Evolutionary conservation across 2,888 invertebrate genomes (phyloP).

Genomic region (Nudaria mundana): DNA sequence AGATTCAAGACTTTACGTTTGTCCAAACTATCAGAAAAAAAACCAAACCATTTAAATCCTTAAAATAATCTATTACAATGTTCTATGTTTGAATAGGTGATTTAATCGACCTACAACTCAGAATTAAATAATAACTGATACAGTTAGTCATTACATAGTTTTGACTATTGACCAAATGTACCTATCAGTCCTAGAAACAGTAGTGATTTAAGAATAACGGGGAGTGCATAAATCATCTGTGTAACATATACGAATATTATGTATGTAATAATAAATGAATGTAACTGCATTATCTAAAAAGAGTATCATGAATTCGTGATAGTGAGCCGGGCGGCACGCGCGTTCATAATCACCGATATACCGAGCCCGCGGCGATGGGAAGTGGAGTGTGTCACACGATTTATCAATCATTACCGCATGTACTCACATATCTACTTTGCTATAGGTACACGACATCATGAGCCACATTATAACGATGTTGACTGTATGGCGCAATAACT

Average conservation of each 20-base stretch:
- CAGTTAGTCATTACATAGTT: no score
- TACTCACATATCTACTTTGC: slow-evolving; percentile 13
- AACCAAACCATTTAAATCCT: no score
- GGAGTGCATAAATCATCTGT: slow-evolving; percentile 62
- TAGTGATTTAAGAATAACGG: slow-evolving; percentile 59
- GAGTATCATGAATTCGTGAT: slow-evolving; percentile 63
- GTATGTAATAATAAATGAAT: slow-evolving; percentile 57
- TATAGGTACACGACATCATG: slow-evolving; percentile 2
- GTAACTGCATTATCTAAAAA: slow-evolving; percentile 51
- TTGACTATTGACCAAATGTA: no score
- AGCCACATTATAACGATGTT: neutral
- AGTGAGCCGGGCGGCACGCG: slow-evolving; percentile 40
- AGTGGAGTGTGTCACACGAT: slow-evolving; percentile 69
- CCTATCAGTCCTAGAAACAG: no score
- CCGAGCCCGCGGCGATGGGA: slow-evolving; percentile 39
- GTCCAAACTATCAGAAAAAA: no score
- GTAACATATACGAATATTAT: no score
- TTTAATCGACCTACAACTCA: slow-evolving; percentile 39
- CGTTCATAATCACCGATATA: slow-evolving; percentile 27
- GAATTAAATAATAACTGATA: no score
- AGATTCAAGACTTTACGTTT: no score
- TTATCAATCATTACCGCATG: slow-evolving; percentile 58
- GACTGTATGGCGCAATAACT: slow-evolving; percentile 1
- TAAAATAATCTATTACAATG: no score
- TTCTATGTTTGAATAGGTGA: no score